These are phyloP conservation scores for Sinocyclocheilus rhinocerous DNA, from an alignment of 2,113 vertebrate species.

Conservation along the genomic window DNA sequence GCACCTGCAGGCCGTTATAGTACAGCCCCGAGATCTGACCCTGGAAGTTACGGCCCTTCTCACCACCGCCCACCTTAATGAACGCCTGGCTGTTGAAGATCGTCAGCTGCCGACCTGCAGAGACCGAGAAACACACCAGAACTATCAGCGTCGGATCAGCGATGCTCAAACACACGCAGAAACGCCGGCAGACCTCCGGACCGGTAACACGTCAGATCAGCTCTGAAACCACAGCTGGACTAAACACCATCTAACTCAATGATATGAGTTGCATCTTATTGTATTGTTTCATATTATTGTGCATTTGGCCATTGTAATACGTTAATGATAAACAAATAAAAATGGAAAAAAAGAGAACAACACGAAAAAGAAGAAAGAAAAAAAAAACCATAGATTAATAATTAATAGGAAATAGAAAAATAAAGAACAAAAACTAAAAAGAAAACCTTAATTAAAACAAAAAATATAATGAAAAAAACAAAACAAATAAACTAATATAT, in stretches of 20 bases:
- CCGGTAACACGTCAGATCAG: not conserved
- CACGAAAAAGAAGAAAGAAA: too few species aligned
- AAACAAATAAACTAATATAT: too few species aligned
- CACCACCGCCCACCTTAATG: constrained; percentile 88
- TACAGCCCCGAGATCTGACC: constrained; percentile 94
- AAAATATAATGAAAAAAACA: too few species aligned
- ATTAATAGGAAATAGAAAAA: too few species aligned
- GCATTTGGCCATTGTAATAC: not conserved
- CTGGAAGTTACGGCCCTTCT: constrained; percentile 91
- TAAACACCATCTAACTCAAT: too few species aligned
- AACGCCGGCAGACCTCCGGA: not conserved
- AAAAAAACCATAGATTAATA: too few species aligned
- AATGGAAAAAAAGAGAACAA: too few species aligned
- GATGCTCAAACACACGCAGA: not conserved
- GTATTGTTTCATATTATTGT: not conserved
- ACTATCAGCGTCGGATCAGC: not conserved
- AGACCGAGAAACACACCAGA: not conserved
- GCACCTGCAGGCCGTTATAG: constrained; percentile 93
- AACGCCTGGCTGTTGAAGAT: constrained; percentile 97
- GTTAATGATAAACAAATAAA: too few species aligned
- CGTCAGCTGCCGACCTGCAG: constrained; percentile 89
- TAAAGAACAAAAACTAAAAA: too few species aligned
- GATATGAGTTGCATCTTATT: too few species aligned
- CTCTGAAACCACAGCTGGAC: too few species aligned
- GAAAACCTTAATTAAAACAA: too few species aligned